These are phyloP conservation scores for Steinernema khuongi DNA, from an alignment of 1,140 invertebrate species.

Conservation along the genomic window DNA sequence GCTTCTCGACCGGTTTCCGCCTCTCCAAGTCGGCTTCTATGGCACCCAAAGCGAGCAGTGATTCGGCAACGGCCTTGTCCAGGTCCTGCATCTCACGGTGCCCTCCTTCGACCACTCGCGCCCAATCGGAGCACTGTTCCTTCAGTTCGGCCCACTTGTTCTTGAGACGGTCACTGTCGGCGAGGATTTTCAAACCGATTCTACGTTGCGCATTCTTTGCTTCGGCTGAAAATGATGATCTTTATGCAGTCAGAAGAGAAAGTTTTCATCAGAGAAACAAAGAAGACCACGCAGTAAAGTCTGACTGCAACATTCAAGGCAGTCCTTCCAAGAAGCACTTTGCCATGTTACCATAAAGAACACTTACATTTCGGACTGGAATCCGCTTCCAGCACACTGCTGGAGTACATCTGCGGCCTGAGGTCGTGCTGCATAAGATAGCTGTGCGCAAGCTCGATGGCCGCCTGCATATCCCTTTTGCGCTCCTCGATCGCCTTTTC, in stretches of 20 bases:
- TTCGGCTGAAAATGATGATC: slow-evolving; percentile 21
- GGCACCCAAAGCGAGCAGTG: slow-evolving; percentile 43
- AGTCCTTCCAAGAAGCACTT: no score
- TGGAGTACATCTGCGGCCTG: slow-evolving; percentile 43
- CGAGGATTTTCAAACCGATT: slow-evolving; percentile 49
- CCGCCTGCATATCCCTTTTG: slow-evolving; percentile 39
- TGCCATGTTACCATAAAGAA: no score
- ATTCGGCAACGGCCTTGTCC: slow-evolving; percentile 51
- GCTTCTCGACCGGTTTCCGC: slow-evolving; percentile 47
- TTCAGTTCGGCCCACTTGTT: slow-evolving; percentile 45
- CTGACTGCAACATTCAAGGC: no score
- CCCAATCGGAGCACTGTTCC: slow-evolving; percentile 42
- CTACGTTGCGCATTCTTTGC: slow-evolving; percentile 47
- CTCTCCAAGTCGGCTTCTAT: slow-evolving; percentile 48
- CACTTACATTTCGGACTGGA: slow-evolving; percentile 1
- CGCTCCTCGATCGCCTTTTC: slow-evolving; percentile 49
- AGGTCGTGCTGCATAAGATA: slow-evolving; percentile 58
- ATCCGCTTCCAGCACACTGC: slow-evolving; percentile 39
- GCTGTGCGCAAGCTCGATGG: slow-evolving; percentile 46
- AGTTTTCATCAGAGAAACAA: neutral
- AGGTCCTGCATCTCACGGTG: slow-evolving; percentile 52
- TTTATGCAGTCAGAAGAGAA: neutral
- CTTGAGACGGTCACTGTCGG: slow-evolving; percentile 50
- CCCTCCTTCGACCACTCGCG: slow-evolving; percentile 39
- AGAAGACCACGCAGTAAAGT: no score